These are phyloP conservation scores for Prionace glauca DNA, from an alignment of 2,797 vertebrate genomes.

Conservation along the genomic window DNA sequence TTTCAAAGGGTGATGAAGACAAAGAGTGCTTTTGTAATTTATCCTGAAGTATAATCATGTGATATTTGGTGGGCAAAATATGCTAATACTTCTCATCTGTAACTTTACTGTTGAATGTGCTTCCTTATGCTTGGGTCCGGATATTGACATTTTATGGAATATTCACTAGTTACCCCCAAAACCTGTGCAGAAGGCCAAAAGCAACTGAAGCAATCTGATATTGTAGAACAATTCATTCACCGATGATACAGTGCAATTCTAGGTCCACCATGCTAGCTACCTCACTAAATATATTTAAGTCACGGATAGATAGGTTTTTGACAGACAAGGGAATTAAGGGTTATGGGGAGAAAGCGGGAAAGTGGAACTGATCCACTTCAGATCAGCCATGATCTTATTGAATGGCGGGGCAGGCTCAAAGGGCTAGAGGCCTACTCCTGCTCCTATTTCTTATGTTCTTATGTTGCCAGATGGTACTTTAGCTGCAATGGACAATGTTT, in stretches of 20 bases:
- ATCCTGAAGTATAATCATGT: not conserved
- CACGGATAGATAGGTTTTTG: too few relatives aligned
- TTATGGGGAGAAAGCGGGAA: too few relatives aligned
- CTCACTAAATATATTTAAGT: too few relatives aligned
- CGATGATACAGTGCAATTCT: not conserved
- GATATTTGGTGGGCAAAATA: not conserved
- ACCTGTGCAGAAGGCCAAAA: not conserved
- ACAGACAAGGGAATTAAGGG: too few relatives aligned
- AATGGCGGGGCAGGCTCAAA: too few relatives aligned
- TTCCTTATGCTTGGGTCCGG: not conserved
- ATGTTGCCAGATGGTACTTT: not conserved
- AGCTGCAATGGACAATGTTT: not conserved
- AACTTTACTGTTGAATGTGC: not conserved
- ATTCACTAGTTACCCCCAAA: not conserved
- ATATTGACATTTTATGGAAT: not conserved
- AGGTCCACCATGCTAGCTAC: not conserved
- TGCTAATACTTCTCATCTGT: not conserved
- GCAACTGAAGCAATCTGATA: not conserved
- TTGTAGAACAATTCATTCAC: not conserved
- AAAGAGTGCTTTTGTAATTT: not conserved
- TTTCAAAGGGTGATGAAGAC: slow-evolving; percentile 3
- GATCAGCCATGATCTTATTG: too few relatives aligned
- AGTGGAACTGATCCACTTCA: too few relatives aligned
- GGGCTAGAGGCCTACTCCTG: too few relatives aligned
- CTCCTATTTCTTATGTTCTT: too few relatives aligned